Evolutionary conservation across 2,888 invertebrate species (phyloP).

Genomic region (Bursaphelenchus okinawaensis): DNA sequence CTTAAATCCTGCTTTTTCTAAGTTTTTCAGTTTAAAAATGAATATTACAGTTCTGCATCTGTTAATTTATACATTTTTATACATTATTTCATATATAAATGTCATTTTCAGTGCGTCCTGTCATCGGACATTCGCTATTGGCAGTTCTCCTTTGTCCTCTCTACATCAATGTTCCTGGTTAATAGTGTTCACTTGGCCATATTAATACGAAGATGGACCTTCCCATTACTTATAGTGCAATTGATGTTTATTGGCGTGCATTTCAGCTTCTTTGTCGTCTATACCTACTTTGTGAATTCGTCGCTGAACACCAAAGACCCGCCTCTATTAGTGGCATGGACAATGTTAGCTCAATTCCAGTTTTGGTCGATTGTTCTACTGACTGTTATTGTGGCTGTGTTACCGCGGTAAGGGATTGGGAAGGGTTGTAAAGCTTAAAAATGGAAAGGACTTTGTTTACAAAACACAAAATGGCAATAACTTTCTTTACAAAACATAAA

Average conservation of each 20-base stretch:
- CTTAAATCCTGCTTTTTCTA: too few relatives aligned
- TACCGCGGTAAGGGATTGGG: conserved; percentile 18
- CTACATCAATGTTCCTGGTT: conserved; percentile 78
- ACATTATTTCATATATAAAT: too few relatives aligned
- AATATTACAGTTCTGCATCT: too few relatives aligned
- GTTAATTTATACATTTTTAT: too few relatives aligned
- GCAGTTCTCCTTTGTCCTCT: conserved; percentile 81
- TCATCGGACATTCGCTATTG: conserved; percentile 69
- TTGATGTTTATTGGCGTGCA: conserved; percentile 31
- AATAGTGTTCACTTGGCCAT: conserved; percentile 81
- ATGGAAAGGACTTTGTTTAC: too few relatives aligned
- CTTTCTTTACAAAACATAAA: too few relatives aligned
- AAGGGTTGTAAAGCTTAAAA: background rate
- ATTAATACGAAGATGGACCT: conserved; percentile 28
- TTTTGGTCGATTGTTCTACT: conserved; percentile 34
- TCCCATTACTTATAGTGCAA: conserved; percentile 25
- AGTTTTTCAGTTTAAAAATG: too few relatives aligned
- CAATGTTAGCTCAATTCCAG: conserved; percentile 2
- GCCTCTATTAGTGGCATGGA: background rate
- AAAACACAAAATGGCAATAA: too few relatives aligned
- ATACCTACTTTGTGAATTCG: conserved; percentile 27
- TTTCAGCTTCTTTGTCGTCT: conserved; percentile 38
- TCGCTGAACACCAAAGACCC: conserved; percentile 4
- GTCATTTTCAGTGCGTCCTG: conserved; percentile 54
- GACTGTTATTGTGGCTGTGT: conserved; percentile 31